Percentiles rank a stretch among this genome's conserved stretches.
Conservation (phyloP, 2,888 invertebrate species). For the Chalcosyrphus nemorum region DNA sequence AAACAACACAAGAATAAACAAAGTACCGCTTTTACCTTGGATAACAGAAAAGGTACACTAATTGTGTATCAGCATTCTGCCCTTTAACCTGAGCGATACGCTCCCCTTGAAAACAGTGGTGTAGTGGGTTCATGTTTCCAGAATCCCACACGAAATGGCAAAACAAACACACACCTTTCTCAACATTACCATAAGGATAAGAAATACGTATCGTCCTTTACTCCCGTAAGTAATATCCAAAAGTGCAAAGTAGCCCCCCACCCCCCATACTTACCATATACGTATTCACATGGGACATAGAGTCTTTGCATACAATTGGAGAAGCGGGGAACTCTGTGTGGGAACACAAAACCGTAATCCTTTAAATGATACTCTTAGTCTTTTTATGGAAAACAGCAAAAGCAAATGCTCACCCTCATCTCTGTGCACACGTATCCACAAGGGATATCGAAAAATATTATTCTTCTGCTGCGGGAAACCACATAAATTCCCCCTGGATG, state of each 20-base stretch:
- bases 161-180: conserved; percentile 22
- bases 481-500: conserved; percentile 50
- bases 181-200: conserved; percentile 52
- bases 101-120: neutral
- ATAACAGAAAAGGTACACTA: conserved; percentile 3
- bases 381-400: conserved; percentile 45
- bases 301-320: neutral
- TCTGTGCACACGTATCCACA: conserved; percentile 6
- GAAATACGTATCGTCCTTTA: conserved; percentile 53
- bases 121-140: conserved; percentile 28
- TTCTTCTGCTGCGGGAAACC: conserved; percentile 59
- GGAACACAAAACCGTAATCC: conserved; percentile 61
- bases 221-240: conserved; percentile 57
- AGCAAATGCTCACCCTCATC: conserved; percentile 13
- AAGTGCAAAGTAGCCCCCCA: conserved; percentile 62
- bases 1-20: conserved; percentile 28
- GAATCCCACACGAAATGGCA: neutral
- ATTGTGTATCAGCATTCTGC: conserved; percentile 18
- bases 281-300: conserved; percentile 7
- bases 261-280: neutral
- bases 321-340: conserved; percentile 9
- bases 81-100: conserved; percentile 37
- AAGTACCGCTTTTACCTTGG: neutral
- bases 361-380: conserved; percentile 68
- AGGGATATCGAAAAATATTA: conserved; percentile 61